phyloP scores from a whole-genome alignment of 2,888 invertebrate species.

The Melinaea marsaeus region DNA sequence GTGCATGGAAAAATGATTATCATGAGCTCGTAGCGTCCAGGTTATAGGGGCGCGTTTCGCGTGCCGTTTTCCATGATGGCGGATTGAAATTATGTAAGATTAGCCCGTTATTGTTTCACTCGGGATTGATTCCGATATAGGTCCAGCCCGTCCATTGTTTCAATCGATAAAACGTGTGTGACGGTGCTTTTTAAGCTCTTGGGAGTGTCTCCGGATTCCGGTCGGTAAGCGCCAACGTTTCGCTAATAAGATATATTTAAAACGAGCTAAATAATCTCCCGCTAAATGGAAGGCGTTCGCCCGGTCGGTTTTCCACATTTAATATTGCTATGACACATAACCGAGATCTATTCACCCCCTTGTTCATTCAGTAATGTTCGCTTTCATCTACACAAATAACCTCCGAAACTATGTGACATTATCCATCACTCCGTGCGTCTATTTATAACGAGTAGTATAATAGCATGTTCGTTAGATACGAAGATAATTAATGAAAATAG shows the following conservation, averaged over 20 bases:
- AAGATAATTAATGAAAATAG: background rate
- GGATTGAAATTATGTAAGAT: constrained; percentile 72
- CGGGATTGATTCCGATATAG: constrained; percentile 49
- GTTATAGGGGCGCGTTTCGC: constrained; percentile 60
- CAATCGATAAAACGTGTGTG: constrained; percentile 38
- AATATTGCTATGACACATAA: constrained; percentile 11
- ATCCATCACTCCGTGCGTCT: constrained; percentile 17
- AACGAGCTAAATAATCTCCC: constrained; percentile 45
- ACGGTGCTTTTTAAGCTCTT: constrained; percentile 30
- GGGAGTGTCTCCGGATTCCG: constrained; percentile 50
- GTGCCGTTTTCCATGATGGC: constrained; percentile 56
- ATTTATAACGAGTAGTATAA: constrained; percentile 15
- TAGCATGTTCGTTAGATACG: background rate
- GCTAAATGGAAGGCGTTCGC: constrained; percentile 23
- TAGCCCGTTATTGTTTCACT: constrained; percentile 60
- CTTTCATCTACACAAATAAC: constrained; percentile 17
- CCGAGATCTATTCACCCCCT: constrained; percentile 13
- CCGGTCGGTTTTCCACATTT: constrained; percentile 18
- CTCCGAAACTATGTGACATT: constrained; percentile 17
- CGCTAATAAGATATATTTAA: constrained; percentile 60
- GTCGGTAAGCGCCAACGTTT: constrained; percentile 58
- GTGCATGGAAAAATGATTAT: constrained; percentile 64
- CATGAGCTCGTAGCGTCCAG: constrained; percentile 50
- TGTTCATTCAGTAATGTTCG: constrained; percentile 22
- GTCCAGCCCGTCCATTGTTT: constrained; percentile 28